These are phyloP conservation scores for Pomatostomus ruficeps DNA, from an alignment of 2,113 vertebrate species.

Conservation along the genomic window DNA sequence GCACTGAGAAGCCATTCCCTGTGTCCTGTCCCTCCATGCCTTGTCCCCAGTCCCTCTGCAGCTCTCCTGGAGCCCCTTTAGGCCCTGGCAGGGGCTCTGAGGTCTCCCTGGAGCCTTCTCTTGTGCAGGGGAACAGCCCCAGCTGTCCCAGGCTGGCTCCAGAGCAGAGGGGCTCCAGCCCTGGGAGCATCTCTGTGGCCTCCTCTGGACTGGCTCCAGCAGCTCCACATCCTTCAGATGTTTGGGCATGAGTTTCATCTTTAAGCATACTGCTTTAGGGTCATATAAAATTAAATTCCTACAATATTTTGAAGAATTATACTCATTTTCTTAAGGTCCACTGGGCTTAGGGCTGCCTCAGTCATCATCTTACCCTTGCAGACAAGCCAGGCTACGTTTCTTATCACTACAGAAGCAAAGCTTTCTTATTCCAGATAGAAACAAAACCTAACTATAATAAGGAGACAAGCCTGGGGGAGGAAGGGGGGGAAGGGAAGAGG, in stretches of 20 bases:
- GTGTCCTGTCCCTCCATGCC: accelerated
- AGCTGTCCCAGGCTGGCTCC: not conserved
- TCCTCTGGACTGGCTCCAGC: not conserved
- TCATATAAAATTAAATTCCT: not conserved
- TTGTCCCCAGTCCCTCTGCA: not conserved
- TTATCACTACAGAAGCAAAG: not conserved
- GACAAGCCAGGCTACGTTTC: accelerated
- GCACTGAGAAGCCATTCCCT: not conserved
- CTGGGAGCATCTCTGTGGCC: not conserved
- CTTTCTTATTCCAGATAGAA: not conserved
- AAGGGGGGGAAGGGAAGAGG: accelerated
- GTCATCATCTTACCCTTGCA: not conserved
- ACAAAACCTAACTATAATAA: not conserved
- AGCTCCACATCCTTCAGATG: accelerated
- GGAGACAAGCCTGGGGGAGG: not conserved
- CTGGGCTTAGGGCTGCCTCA: not conserved
- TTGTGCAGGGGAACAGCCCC: not conserved
- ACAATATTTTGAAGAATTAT: not conserved
- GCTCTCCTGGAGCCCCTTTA: not conserved
- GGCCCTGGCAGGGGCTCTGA: not conserved
- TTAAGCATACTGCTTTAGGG: not conserved
- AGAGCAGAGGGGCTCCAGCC: not conserved
- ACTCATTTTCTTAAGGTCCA: not conserved
- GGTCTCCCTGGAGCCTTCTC: not conserved
- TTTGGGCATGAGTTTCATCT: not conserved